Conservation (phyloP, 2,113 vertebrate species). For the Malurus melanocephalus region DNA sequence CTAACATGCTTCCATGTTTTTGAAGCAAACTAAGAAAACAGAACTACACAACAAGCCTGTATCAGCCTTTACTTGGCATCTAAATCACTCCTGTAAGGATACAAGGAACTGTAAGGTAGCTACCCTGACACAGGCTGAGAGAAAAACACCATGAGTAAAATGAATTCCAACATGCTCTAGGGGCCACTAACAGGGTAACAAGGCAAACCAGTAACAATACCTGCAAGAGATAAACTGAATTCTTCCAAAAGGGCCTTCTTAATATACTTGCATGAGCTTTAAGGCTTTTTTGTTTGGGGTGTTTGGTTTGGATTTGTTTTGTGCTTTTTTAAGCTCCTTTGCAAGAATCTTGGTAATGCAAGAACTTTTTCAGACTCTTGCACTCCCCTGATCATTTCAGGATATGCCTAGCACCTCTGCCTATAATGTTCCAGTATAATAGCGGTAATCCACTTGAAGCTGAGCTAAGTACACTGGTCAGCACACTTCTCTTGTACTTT, state of each 20-base stretch:
- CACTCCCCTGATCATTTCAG: neutral
- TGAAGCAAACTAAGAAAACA: neutral
- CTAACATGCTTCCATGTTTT: neutral
- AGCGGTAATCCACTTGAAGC: neutral
- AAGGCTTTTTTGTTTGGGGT: neutral
- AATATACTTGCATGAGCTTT: neutral
- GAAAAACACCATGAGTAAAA: neutral
- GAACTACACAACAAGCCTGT: neutral
- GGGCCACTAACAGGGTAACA: fast-evolving
- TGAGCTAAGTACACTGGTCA: neutral
- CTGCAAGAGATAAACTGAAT: neutral
- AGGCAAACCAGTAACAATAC: neutral
- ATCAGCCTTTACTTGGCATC: neutral
- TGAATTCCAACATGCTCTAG: neutral
- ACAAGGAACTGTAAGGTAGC: neutral
- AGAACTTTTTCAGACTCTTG: neutral
- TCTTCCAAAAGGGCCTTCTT: neutral
- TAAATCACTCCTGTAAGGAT: neutral
- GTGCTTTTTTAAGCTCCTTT: neutral
- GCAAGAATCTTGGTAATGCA: neutral
- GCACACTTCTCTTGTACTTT: neutral
- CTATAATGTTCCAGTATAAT: neutral
- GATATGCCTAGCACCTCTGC: neutral
- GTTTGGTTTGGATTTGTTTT: neutral
- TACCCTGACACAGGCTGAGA: neutral